Evolutionary conservation across 1,140 invertebrate genomes (phyloP).

Genomic region (Agrypnia vestita): DNA sequence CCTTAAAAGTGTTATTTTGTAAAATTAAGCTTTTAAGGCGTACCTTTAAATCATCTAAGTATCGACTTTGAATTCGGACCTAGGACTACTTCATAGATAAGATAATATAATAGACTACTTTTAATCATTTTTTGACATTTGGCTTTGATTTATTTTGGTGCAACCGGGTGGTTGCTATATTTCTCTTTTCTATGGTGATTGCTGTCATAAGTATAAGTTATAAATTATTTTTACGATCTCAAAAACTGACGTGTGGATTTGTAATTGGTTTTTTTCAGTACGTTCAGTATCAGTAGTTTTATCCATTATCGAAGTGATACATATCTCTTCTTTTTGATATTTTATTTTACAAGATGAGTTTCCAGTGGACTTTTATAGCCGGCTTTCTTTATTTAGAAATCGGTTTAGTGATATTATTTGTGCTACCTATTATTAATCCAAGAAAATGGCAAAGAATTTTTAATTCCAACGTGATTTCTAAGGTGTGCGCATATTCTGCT

Average conservation of each 20-base stretch:
- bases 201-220: no score
- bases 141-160: no score
- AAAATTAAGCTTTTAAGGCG: no score
- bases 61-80: no score
- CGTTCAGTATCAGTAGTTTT: neutral
- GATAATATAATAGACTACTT: no score
- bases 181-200: no score
- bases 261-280: neutral
- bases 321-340: neutral
- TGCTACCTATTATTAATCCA: slow-evolving; percentile 68
- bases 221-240: slow-evolving; percentile 1
- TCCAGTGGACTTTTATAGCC: slow-evolving; percentile 69
- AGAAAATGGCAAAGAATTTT: slow-evolving; percentile 67
- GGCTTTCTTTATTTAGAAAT: slow-evolving; percentile 69
- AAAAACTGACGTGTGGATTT: slow-evolving; percentile 3
- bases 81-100: no score
- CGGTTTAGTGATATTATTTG: slow-evolving; percentile 65
- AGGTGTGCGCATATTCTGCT: slow-evolving; percentile 64
- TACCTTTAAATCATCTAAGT: no score
- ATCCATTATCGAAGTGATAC: neutral
- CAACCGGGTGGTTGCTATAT: no score
- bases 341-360: slow-evolving; percentile 69
- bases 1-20: no score
- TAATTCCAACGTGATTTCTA: slow-evolving; percentile 65
- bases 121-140: no score